Evolutionary conservation across 2,888 invertebrate genomes (phyloP), one percentile per base, ranked within the genome.

Genomic region (Tetranychus truncatus): DNA sequence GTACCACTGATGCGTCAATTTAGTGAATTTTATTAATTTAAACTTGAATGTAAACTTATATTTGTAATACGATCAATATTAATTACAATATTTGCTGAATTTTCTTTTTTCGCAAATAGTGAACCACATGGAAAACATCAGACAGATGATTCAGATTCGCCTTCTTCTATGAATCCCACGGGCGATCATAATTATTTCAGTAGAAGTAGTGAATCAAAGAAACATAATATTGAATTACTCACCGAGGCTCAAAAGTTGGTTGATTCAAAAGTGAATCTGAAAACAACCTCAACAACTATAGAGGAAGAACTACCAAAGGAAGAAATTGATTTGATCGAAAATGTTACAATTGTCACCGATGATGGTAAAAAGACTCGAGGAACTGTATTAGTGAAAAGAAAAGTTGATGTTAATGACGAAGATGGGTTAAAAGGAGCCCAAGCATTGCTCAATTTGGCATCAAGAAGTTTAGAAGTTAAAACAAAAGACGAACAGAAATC

Each of bases 361-460:
- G 78, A 21, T 78, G 80, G 18, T 80, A 81, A 74, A 46, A 74
- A 76, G 67, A 74, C 73, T 69, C 80, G 80, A n/a, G 79, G 74
- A 1, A 77, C 77, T 69, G 9, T 69, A 11, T 9, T 69, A 21
- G 20, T 69, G 11, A 72, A 72, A 45, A 73, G 65, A 73, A 73
- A 65, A 24, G 65, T 65, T 46, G 55, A 46, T 21, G 78, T 76
- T 34, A 75, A 80, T 45, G 81, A 81, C 72, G 82, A 82, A n/a
- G 83, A 83, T 77, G 80, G 82, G 77, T 80, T 88, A 78, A 88
- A 88, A 80, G 90, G 90, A 76, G 90, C 90, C 1, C 89, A 90
- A 80, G 90, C 90, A 0, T 83, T 91, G 77, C 84, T 91, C 71
- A 90, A 90, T 65, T 21, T 73, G 18, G 73, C 73, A 65, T 44